Base-by-base conservation (phyloP, 2,797 vertebrate species). In the Sebastes goodei region DNA sequence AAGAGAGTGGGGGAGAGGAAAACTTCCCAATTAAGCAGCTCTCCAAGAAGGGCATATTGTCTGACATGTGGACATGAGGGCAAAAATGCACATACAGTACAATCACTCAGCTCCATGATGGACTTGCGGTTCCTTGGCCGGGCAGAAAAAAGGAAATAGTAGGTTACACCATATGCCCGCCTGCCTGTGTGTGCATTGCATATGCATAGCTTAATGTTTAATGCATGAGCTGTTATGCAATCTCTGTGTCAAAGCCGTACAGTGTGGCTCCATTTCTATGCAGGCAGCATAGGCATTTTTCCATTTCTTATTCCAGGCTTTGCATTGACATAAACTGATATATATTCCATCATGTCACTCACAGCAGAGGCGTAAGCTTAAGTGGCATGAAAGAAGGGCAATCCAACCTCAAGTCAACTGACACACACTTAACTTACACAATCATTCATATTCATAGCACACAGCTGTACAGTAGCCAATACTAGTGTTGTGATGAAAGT, bases 171-270 rank as follows among this genome's bases (percentile, higher is more conserved):
- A 87, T 90, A 92, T 89, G 91, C 81, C 83, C 3, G 78, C 66
- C 88, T 85, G 82, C 52, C 67, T 90, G 85, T 88, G 80, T 85
- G 85, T 85, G 82, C 74, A 71, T 79, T 91, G 87, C 89, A 91
- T 94, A 91, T 92, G 89, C 87, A 92, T 88, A 76, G 53, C 60
- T 59, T 71, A 5, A 92, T 94, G 92, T 89, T 88, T 95, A 88
- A 95, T 94, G 88, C 55, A 95, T 93, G 82, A 93, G 71, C 78
- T 80, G 88, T 94, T 94, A 93, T 92, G 91, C 86, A 94, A 93
- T 92, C 83, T 70, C 82, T 80, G 75, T 88, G 89, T 89, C 87
- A 91, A 83, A 68, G 75, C 72, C 71, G 88, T 84, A 84, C 84
- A 88, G 84, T 86, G 78, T 30, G 74, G 65, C 74, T 83, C 73